Evolutionary conservation across 2,113 vertebrate genomes (phyloP).

Genomic region (Ascaphus truei): DNA sequence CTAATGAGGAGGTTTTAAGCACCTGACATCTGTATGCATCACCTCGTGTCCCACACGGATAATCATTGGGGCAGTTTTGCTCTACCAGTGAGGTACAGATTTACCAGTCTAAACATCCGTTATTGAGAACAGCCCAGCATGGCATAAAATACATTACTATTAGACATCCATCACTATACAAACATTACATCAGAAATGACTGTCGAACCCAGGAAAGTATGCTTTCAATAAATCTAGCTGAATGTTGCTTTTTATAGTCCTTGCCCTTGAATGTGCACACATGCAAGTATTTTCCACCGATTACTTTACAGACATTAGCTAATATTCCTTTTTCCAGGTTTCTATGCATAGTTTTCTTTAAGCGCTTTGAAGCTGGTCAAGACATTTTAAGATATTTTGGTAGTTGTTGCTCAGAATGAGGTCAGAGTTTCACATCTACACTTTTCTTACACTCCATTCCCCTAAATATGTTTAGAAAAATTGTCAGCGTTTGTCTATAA

Average conservation of each 20-base stretch:
- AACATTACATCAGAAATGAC: no score
- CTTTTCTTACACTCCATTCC: no score
- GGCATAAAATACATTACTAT: no score
- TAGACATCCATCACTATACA: no score
- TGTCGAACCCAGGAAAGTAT: conserved; percentile 7
- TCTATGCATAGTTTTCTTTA: neutral
- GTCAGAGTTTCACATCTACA: no score
- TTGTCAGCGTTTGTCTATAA: no score
- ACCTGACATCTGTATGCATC: no score
- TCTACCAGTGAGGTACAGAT: neutral
- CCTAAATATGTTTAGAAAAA: no score
- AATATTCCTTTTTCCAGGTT: conserved; percentile 50
- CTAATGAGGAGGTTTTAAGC: no score
- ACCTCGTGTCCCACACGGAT: neutral
- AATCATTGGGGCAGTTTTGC: neutral
- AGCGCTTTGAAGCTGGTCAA: neutral
- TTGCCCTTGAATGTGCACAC: neutral
- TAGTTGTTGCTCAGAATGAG: neutral
- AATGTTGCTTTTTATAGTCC: conserved; percentile 22
- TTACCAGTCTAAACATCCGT: neutral
- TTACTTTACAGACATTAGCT: conserved; percentile 54
- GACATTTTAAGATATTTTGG: conserved; percentile 5
- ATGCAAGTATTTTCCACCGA: conserved; percentile 42
- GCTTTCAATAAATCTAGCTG: conserved; percentile 21
- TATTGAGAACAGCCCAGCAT: neutral